Conservation (phyloP, 1,140 invertebrate genomes). For the Lordiphosa mommai region DNA sequence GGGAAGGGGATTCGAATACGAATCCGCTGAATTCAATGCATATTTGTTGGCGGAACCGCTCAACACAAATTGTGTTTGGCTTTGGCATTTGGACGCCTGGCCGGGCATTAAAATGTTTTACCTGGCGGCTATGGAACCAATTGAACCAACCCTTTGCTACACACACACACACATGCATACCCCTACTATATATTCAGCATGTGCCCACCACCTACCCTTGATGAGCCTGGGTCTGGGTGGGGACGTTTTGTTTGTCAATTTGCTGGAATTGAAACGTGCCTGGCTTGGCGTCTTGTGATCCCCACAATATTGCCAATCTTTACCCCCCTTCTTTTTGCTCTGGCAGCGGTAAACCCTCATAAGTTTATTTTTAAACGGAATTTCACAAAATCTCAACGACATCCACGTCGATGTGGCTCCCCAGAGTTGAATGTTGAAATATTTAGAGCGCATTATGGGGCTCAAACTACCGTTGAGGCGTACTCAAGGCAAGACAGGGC, state of each 20-base stretch:
- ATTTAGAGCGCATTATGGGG: slow-evolving; percentile 56
- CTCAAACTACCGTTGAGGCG: slow-evolving; percentile 44
- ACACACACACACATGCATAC: slow-evolving; percentile 6
- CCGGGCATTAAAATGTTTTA: slow-evolving; percentile 26
- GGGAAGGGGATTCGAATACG: background rate
- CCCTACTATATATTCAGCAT: slow-evolving; percentile 21
- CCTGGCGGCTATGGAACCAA: slow-evolving; percentile 2
- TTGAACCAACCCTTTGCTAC: no score
- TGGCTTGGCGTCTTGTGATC: slow-evolving; percentile 38
- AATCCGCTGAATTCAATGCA: slow-evolving; percentile 34
- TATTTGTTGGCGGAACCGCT: slow-evolving; percentile 27
- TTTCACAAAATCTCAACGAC: slow-evolving; percentile 32
- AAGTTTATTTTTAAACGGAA: slow-evolving; percentile 56
- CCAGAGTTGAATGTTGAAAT: slow-evolving; percentile 42
- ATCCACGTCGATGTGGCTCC: background rate
- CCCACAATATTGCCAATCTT: slow-evolving; percentile 46
- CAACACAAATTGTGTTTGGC: slow-evolving; percentile 54
- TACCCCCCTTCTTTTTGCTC: slow-evolving; percentile 6
- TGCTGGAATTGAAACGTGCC: slow-evolving; percentile 50
- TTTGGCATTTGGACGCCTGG: slow-evolving; percentile 35
- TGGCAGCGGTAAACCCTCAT: slow-evolving; percentile 13
- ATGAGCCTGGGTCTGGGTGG: slow-evolving; percentile 19
- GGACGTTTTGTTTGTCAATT: slow-evolving; percentile 65
- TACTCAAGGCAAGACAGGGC: slow-evolving; percentile 32
- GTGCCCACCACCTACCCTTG: slow-evolving; percentile 14